phyloP scores from a whole-genome alignment of 2,888 invertebrate species.

The Callyntrura guangdongensis region DNA sequence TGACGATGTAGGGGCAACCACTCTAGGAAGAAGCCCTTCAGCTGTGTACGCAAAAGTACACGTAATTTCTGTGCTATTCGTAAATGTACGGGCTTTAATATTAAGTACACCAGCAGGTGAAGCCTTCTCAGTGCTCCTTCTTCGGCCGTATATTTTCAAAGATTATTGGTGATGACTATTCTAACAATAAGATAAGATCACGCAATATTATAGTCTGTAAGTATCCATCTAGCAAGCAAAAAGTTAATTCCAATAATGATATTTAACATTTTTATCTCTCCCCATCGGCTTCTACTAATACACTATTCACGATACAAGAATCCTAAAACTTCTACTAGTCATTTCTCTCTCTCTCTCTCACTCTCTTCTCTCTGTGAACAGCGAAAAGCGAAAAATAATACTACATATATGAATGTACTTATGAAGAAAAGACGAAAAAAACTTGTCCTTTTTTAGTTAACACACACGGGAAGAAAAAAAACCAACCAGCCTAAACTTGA shows the following conservation, averaged over 20 bases:
- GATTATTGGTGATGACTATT: not conserved
- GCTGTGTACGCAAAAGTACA: not conserved
- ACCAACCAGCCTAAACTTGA: conserved; percentile 15
- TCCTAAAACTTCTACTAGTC: not conserved
- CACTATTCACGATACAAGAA: conserved; percentile 12
- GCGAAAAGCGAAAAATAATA: not conserved
- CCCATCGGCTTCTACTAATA: conserved; percentile 6
- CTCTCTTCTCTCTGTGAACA: too few relatives aligned
- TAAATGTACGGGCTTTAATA: too few relatives aligned
- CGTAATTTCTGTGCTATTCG: not conserved
- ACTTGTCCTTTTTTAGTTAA: conserved; percentile 25
- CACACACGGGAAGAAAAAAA: conserved; percentile 14
- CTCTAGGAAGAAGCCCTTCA: conserved; percentile 48
- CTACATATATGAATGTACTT: not conserved
- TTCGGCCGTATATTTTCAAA: not conserved
- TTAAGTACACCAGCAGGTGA: not conserved
- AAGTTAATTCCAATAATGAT: conserved; percentile 6
- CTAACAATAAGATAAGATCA: not conserved
- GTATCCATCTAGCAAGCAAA: not conserved
- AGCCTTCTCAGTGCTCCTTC: not conserved
- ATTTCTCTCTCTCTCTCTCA: too few relatives aligned
- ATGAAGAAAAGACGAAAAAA: conserved; percentile 9
- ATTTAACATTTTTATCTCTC: conserved; percentile 13
- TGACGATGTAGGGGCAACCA: not conserved
- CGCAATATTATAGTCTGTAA: not conserved